phyloP scores from a whole-genome alignment of 2,888 invertebrate species.

The Noctua comes region DNA sequence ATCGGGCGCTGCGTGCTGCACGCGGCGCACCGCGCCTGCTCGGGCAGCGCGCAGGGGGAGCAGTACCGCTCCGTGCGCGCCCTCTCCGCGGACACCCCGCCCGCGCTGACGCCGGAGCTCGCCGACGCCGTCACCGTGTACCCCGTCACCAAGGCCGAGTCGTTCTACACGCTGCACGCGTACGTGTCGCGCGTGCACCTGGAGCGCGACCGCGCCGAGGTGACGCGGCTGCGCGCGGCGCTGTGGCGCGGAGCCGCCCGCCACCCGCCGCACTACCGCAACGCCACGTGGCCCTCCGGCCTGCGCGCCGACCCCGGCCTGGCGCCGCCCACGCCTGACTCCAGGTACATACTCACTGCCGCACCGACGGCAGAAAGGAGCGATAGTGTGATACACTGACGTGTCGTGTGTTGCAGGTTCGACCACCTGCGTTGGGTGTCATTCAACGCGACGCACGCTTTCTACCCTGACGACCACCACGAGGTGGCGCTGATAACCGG shows the following conservation, averaged over 20 bases:
- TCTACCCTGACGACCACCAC: slow-evolving; percentile 94
- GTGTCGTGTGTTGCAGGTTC: slow-evolving; percentile 84
- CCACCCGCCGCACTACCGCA: slow-evolving; percentile 86
- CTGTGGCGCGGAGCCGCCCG: slow-evolving; percentile 71
- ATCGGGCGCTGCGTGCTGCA: slow-evolving; percentile 96
- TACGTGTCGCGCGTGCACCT: slow-evolving; percentile 90
- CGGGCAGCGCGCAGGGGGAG: slow-evolving; percentile 84
- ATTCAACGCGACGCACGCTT: slow-evolving; percentile 95
- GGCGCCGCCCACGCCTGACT: slow-evolving; percentile 90
- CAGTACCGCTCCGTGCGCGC: slow-evolving; percentile 31
- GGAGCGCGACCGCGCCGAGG: slow-evolving; percentile 73
- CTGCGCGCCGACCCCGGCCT: slow-evolving; percentile 88
- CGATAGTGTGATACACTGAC: background rate
- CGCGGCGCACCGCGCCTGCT: slow-evolving; percentile 92
- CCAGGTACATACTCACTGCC: slow-evolving; percentile 80
- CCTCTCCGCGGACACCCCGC: slow-evolving; percentile 21
- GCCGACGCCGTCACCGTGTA: slow-evolving; percentile 91
- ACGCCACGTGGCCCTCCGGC: slow-evolving; percentile 94
- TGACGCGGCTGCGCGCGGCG: slow-evolving; percentile 64
- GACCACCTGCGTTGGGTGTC: slow-evolving; percentile 96
- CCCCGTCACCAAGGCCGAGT: slow-evolving; percentile 91
- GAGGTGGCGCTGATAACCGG: slow-evolving; percentile 92
- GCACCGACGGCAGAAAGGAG: slow-evolving; percentile 61
- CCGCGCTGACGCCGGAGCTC: slow-evolving; percentile 77
- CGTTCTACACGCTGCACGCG: slow-evolving; percentile 93